phyloP scores from a whole-genome alignment of 2,888 invertebrate species.

The Drosophila fungiperda region DNA sequence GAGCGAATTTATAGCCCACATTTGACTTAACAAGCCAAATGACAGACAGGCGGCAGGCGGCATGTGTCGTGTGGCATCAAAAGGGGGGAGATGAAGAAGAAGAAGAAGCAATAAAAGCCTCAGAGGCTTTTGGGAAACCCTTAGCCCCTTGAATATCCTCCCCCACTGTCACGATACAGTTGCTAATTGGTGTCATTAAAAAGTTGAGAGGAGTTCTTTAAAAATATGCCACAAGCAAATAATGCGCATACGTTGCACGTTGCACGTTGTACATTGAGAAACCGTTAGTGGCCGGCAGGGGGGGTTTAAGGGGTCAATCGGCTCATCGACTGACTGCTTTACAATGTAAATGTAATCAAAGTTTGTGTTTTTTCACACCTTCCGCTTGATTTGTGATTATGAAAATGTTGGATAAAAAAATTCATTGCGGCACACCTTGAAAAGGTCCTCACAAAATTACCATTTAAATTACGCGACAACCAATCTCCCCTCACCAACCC shows the following conservation, averaged over 20 bases:
- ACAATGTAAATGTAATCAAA: conserved; percentile 79
- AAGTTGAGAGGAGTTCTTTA: conserved; percentile 58
- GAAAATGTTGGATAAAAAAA: conserved; percentile 58
- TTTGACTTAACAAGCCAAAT: conserved; percentile 64
- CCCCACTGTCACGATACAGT: conserved; percentile 9
- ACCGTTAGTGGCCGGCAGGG: no score
- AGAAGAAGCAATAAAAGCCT: conserved; percentile 25
- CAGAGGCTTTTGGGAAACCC: conserved; percentile 39
- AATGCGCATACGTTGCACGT: conserved; percentile 47
- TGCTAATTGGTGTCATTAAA: conserved; percentile 79
- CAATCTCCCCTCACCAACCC: background rate
- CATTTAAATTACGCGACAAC: conserved; percentile 73
- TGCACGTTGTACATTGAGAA: conserved; percentile 15
- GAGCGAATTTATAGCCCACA: conserved; percentile 60
- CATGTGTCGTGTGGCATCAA: background rate
- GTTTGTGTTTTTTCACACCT: conserved; percentile 58
- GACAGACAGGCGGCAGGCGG: background rate
- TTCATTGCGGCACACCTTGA: conserved; percentile 53
- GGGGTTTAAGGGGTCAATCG: background rate
- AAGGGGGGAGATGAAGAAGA: background rate
- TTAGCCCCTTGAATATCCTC: background rate
- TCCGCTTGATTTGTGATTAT: conserved; percentile 75
- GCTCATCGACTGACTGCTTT: conserved; percentile 55
- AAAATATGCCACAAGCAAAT: conserved; percentile 46
- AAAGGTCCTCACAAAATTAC: conserved; percentile 64